phyloP scores from a whole-genome alignment of 92 coral and sea anemone genomes.

The Blastomussa wellsi region DNA sequence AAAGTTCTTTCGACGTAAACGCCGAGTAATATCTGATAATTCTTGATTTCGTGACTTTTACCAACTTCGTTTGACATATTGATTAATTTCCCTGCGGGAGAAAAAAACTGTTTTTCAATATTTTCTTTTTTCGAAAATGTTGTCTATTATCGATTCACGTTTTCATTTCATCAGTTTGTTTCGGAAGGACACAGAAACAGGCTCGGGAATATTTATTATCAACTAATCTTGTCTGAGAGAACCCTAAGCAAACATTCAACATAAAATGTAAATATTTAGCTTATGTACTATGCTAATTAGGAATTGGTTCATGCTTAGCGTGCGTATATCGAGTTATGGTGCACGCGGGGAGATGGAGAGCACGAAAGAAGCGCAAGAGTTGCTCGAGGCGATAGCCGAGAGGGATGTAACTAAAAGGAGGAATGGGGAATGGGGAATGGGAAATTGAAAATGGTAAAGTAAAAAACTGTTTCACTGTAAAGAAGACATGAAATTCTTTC shows the following conservation, averaged over 20 bases:
- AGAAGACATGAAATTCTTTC: no score
- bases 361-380: no score
- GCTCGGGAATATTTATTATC: not conserved
- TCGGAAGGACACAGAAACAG: not conserved
- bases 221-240: not conserved
- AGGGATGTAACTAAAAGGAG: no score
- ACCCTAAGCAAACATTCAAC: not conserved
- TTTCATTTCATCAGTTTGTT: not conserved
- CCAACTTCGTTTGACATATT: not conserved
- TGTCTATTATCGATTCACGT: not conserved
- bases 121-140: not conserved
- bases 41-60: not conserved
- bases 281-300: not conserved
- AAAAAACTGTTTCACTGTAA: no score
- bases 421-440: no score
- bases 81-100: not conserved
- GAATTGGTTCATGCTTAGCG: no score
- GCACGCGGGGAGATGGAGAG: no score
- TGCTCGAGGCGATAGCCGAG: not conserved
- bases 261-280: not conserved
- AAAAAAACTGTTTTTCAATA: not conserved
- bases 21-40: no score
- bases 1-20: not conserved
- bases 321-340: no score
- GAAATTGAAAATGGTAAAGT: no score